These are phyloP conservation scores for Eublepharis macularius DNA, from an alignment of 2,113 vertebrate species.

Conservation along the genomic window DNA sequence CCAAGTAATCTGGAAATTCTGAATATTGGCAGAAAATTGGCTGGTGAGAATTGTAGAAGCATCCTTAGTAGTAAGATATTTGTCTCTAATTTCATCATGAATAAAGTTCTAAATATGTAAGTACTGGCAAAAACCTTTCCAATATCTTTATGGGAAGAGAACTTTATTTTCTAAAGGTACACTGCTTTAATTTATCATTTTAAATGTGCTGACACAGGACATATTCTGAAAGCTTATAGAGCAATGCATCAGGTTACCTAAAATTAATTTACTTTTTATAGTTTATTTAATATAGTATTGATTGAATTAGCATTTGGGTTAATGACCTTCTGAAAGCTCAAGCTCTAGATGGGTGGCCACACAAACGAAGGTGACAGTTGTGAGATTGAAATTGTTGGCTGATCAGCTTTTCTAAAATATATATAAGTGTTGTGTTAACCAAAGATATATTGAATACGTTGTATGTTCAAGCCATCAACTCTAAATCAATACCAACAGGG, in stretches of 20 bases:
- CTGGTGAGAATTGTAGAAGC: no score
- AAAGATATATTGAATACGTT: slow-evolving; percentile 50
- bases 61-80: slow-evolving; percentile 30
- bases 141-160: slow-evolving; percentile 31
- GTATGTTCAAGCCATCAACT: slow-evolving; percentile 59
- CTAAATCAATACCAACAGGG: slow-evolving; percentile 51
- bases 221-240: slow-evolving; percentile 55
- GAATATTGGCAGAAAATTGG: no score
- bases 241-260: slow-evolving; percentile 60
- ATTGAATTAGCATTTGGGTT: slow-evolving; percentile 75
- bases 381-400: slow-evolving; percentile 53
- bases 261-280: slow-evolving; percentile 77
- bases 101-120: slow-evolving; percentile 51
- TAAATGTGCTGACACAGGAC: slow-evolving; percentile 56
- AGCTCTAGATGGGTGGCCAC: slow-evolving; percentile 53
- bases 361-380: slow-evolving; percentile 36
- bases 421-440: slow-evolving; percentile 50
- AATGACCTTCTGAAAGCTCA: slow-evolving; percentile 71
- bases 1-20: no score
- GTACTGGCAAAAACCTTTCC: slow-evolving; percentile 39
- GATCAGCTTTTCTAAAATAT: slow-evolving; percentile 61
- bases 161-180: slow-evolving; percentile 25
- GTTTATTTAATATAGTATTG: slow-evolving; percentile 74
- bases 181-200: slow-evolving; percentile 53
- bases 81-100: slow-evolving; percentile 36